Base-by-base conservation (phyloP, 2,888 invertebrate species). In the Caenorhabditis afra region DNA sequence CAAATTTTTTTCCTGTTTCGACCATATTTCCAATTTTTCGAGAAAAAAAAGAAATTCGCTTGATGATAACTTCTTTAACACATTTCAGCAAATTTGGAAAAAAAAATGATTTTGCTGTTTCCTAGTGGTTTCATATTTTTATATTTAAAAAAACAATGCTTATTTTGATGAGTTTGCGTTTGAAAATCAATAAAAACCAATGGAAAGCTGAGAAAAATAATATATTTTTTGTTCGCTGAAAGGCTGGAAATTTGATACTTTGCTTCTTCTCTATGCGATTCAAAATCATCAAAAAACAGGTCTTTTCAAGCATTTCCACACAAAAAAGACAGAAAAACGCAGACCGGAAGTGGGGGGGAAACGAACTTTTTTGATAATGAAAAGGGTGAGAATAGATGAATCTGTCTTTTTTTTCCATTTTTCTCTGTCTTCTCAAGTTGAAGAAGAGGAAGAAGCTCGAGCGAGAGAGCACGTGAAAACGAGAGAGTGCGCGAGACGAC, bases 401-500 rank as follows among this genome's bases (percentile, higher is more conserved):
- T 49, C 8, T 49, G 18, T 50, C 35, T 20, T 53, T n/a, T 53
- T 53, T 35, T 29, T 55, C 37, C 14, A 16, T 55, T 55, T 39
- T 53, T 55, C 29, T 55, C 20, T 11, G 18, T 55, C 37, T n/a
- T 55, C 37, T 16, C n/a, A 11, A 37, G 37, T 39, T 55, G 55
- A 16, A 11, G 16, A 20, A 8, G 47, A 47, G 10, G 37, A 47
- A 5, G 22, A 7, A 49, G 22, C 44, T n/a, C 14, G 18, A 16
- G 18, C 14, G 16, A 10, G 22, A 18, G 49, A 49, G 49, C 10
- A 22, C 22, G 18, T 2, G 49, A 12, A 49, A 49, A 22, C 11
- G 53, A 53, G 53, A 53, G 35, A n/a, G 50, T 3, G 53, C n/a
- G 35, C 35, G 53, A 53, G 16, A 35, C 53, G 53, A 35, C 53